Conservation (phyloP, 2,797 vertebrate genomes). For the Crenuchus spilurus region DNA sequence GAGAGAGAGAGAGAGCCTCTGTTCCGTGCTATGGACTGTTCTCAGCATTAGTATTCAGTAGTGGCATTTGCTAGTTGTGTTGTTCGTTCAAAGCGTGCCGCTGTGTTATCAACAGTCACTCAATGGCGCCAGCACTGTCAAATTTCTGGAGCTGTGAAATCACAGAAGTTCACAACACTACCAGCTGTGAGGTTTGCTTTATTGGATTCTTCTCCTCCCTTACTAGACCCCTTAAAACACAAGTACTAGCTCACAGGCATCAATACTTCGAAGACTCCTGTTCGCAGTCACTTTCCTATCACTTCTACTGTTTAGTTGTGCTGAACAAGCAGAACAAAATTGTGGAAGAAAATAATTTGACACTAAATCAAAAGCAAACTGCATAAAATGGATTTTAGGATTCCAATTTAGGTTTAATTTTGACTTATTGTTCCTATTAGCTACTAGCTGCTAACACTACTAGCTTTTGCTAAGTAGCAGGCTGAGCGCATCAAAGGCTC, state of each 20-base stretch:
- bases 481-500: no score
- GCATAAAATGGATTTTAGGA: no score
- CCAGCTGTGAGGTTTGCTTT: conserved; percentile 72
- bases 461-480: no score
- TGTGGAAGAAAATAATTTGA: neutral
- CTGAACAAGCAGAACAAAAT: conserved; percentile 37
- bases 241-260: conserved; percentile 68
- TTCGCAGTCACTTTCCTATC: conserved; percentile 59
- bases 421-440: no score
- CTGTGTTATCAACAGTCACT: conserved; percentile 70
- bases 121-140: conserved; percentile 68
- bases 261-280: conserved; percentile 57
- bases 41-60: conserved; percentile 69
- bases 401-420: no score
- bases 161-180: conserved; percentile 69
- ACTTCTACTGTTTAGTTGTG: conserved; percentile 34
- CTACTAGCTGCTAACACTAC: no score
- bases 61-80: conserved; percentile 53
- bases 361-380: conserved; percentile 35
- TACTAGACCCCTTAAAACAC: conserved; percentile 59
- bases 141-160: conserved; percentile 71
- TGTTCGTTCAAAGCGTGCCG: conserved; percentile 60
- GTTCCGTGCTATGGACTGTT: conserved; percentile 45
- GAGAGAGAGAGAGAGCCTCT: conserved; percentile 29
- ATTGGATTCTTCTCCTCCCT: conserved; percentile 61